These are phyloP conservation scores for Panthera leo DNA, from an alignment of 2,113 vertebrate genomes.

Conservation along the genomic window DNA sequence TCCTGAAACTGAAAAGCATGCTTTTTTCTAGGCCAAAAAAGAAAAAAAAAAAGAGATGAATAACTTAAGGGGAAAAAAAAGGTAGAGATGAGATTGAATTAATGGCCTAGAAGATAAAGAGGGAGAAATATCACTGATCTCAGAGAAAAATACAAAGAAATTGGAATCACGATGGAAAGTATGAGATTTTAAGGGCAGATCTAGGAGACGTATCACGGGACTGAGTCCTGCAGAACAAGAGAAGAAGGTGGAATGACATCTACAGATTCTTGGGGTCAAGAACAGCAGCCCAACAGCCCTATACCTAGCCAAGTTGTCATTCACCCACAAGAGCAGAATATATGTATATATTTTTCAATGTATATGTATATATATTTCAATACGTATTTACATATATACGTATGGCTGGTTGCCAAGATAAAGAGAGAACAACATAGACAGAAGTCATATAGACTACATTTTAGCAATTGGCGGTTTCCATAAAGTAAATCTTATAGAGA, in stretches of 20 bases:
- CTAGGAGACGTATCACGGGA: background rate
- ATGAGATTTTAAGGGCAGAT: background rate
- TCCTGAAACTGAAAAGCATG: background rate
- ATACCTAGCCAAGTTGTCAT: background rate
- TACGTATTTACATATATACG: background rate
- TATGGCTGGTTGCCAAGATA: background rate
- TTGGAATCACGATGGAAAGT: background rate
- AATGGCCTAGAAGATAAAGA: background rate
- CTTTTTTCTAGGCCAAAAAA: background rate
- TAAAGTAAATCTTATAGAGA: background rate
- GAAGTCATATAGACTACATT: background rate
- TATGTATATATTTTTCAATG: background rate
- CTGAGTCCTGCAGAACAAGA: background rate
- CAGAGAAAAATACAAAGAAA: slow-evolving; percentile 14
- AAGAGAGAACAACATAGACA: background rate
- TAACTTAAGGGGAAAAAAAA: background rate
- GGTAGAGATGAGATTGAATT: background rate
- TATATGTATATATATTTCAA: background rate
- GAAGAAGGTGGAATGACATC: background rate
- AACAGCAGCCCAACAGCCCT: background rate
- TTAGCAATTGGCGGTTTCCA: background rate
- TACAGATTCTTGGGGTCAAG: background rate
- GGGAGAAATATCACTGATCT: background rate
- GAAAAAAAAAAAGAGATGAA: background rate
- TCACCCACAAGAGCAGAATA: background rate